These are phyloP conservation scores for Sebastes jordani DNA, from an alignment of 2,797 vertebrate species.

Conservation along the genomic window DNA sequence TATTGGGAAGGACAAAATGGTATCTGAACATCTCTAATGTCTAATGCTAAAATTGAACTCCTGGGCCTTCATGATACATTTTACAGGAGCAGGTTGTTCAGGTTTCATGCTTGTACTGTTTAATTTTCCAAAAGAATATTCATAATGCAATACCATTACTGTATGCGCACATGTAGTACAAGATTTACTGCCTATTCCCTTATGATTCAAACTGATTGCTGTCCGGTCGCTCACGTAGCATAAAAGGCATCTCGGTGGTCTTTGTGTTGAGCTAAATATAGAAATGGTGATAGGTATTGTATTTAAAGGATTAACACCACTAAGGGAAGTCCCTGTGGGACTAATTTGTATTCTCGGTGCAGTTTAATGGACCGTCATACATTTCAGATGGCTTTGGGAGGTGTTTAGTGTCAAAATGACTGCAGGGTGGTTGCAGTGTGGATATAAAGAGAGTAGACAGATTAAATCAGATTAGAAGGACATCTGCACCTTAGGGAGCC, in stretches of 20 bases:
- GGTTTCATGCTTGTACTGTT: neutral
- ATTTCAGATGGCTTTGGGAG: slow-evolving; percentile 16
- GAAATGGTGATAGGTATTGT: slow-evolving; percentile 30
- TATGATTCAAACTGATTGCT: neutral
- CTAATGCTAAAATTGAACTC: neutral
- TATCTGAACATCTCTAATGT: neutral
- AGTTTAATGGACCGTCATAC: slow-evolving; percentile 11
- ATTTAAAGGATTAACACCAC: slow-evolving; percentile 54
- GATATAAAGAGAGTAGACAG: neutral
- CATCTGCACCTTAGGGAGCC: neutral
- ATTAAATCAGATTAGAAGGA: slow-evolving; percentile 17
- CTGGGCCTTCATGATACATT: neutral
- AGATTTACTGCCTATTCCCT: neutral
- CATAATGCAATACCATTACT: neutral
- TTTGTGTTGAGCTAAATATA: slow-evolving; percentile 36
- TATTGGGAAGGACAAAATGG: neutral
- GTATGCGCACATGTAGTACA: neutral
- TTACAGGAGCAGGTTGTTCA: neutral
- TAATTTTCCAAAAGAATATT: neutral
- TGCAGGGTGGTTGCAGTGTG: slow-evolving; percentile 3
- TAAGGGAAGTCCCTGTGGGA: slow-evolving; percentile 16
- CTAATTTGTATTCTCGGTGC: slow-evolving; percentile 17
- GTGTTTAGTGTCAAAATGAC: slow-evolving; percentile 5
- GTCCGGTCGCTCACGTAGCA: neutral
- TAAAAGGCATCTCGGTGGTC: neutral